A percentile compares a stretch with the other conserved stretches of the same genome.
Conservation (phyloP, 2,113 vertebrate species). For the Onychorhynchus coronatus region DNA sequence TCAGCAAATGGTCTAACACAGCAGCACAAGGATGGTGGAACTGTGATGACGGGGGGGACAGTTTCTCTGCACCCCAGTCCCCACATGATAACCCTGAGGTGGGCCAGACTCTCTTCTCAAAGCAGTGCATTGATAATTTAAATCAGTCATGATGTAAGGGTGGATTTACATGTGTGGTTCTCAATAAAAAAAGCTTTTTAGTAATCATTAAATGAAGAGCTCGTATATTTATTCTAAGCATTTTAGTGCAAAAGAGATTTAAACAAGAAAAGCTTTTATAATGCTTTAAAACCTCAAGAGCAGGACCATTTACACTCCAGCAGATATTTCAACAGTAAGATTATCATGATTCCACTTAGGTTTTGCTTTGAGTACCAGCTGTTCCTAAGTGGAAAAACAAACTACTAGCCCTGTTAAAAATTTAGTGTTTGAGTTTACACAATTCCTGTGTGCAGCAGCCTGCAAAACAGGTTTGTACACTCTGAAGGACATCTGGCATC, state of each 20-base stretch:
- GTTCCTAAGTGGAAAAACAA: conserved; percentile 16
- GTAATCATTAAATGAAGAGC: not conserved
- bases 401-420: not conserved
- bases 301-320: not conserved
- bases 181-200: not conserved
- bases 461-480: conserved; percentile 52
- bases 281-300: not conserved
- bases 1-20: not conserved
- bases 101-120: not conserved
- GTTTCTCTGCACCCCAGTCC: not conserved
- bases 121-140: not conserved
- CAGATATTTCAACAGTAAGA: not conserved
- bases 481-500: not conserved
- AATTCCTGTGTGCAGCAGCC: not conserved
- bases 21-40: not conserved
- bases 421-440: conserved; percentile 3
- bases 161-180: not conserved
- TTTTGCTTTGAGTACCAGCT: conserved; percentile 16
- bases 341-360: not conserved
- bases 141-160: not conserved
- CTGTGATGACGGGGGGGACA: not conserved
- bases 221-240: not conserved
- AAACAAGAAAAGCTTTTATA: not conserved
- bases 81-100: not conserved
- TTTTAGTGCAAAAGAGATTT: not conserved